Base-by-base conservation (phyloP, 2,888 invertebrate species). In the Rhogogaster chlorosoma region DNA sequence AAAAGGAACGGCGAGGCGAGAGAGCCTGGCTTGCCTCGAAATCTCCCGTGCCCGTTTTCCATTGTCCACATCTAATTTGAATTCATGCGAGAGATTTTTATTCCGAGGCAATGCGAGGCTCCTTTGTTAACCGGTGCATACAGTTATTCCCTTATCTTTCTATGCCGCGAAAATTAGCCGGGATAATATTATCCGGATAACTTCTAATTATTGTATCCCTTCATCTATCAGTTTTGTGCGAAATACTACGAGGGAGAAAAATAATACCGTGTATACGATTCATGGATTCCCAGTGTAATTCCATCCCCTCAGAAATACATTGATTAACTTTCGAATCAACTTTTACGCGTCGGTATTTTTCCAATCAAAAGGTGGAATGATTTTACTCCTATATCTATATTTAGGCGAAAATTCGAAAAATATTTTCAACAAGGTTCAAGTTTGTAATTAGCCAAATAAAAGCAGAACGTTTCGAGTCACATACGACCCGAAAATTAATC, bases 31-130 rank as follows among this genome's bases (percentile, higher is more conserved):
- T 5, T 7, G 61, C 32, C 15, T 77, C 18, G 29, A 77, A 49
- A 77, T 32, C 38, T 61, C 61, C 22, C 38, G 36, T 61, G 61
- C 78, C 36, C 36, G 38, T 57, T 80, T 80, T 22, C 78, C 78
- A 57, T 57, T 80, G 78, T 61, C 78, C 78, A 80, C 38, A 61
- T 80, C 61, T 80, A 61, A 57, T 80, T 80, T 36, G 78, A 80
- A 80, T 80, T 80, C 78, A 80, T 80, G 10, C 61, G 61, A 61
- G 57, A 61, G 32, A 61, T 18, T 22, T 29, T 80, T 61, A 61
- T 57, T 38, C 78, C 36, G n/a, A 49, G 36, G 77, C 38, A 61
- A 80, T 61, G 9, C 38, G 15, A 38, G 22, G 38, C 38, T 38
- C 38, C 78, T 61, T 80, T 80, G 78, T 80, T 80, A 61, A 29